Evolutionary conservation across 2,888 invertebrate genomes (phyloP), one percentile per base, ranked within the genome.

Genomic region (Andrena haemorrhoa): DNA sequence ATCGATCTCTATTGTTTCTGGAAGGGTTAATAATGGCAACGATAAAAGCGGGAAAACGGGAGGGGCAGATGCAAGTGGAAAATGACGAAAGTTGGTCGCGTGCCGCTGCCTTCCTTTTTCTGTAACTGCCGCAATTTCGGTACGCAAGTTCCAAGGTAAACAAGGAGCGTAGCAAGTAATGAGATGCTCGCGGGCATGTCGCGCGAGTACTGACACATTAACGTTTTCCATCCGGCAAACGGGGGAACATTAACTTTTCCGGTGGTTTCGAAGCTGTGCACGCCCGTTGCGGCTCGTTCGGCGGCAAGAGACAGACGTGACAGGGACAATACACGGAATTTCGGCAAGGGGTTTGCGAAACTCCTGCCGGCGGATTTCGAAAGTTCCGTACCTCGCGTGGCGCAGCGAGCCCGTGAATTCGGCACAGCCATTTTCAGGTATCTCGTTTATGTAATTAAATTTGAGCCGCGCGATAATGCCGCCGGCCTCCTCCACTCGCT

Each of bases 211-310:
- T n/a, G 78, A 69, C 79, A 60, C 79, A 64, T 80, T 80, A 78
- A 74, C 74, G 72, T 74, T 83, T 77, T 81, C 83, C 86, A 70
- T 56, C 56, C 56, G 49, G 64, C 70, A 70, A 41, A 64, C 74
- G 75, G 47, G 74, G 74, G 79, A 85, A 70, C 75, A 75, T 79
- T 83, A 86, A 86, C 81, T 82, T 86, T 86, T 86, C 79, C 79
- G 68, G 26, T 6, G 77, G 51, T 73, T 81, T 68, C 72, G 47
- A 72, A 73, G 47, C 64, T 47, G 35, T 63, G 31, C 8, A 31
- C 26, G 23, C n/a, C 23, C 65, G 56, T 66, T 12, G 70, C 69
- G 70, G 73, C 61, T 69, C 61, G 20, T 77, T 77, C 76, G 49
- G 16, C 26, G 58, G 49, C 65, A 60, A 58, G 26, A 72, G 77